Conservation (phyloP, 2,113 vertebrate genomes). For the Penelope pileata region DNA sequence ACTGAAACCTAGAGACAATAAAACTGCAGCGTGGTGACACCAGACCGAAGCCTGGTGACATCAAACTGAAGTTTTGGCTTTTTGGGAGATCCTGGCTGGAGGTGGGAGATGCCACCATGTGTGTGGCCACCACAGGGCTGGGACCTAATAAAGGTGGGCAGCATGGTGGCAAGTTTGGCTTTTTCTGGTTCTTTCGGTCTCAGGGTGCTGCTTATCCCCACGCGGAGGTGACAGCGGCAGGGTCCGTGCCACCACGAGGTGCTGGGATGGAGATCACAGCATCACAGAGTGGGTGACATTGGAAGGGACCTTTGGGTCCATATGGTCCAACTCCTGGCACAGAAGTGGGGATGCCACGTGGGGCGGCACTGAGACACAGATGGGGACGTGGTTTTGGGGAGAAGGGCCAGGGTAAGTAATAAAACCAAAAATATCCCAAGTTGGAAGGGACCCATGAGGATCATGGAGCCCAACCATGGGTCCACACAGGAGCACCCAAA, state of each 20-base stretch:
- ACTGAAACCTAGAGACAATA: no score
- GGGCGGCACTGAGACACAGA: neutral
- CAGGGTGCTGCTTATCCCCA: no score
- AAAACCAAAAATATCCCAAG: neutral
- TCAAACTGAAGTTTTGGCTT: neutral
- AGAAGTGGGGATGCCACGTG: fast-evolving
- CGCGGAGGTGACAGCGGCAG: neutral
- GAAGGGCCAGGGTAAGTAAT: neutral
- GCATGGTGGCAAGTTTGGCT: neutral
- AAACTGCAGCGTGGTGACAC: no score
- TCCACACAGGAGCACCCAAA: neutral
- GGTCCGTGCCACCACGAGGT: neutral
- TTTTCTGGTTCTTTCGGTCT: neutral
- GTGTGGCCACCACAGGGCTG: neutral
- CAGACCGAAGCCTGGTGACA: neutral
- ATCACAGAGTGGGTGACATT: neutral
- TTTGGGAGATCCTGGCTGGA: neutral
- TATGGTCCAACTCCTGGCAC: no score
- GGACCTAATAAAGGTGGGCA: slow-evolving; percentile 31
- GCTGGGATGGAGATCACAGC: neutral
- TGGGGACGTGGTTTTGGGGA: neutral
- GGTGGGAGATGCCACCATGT: neutral
- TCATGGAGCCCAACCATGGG: neutral
- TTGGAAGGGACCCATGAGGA: neutral
- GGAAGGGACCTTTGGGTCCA: neutral